Evolutionary conservation across 2,797 vertebrate species (phyloP).

Genomic region (Pangasius mekongensis): DNA sequence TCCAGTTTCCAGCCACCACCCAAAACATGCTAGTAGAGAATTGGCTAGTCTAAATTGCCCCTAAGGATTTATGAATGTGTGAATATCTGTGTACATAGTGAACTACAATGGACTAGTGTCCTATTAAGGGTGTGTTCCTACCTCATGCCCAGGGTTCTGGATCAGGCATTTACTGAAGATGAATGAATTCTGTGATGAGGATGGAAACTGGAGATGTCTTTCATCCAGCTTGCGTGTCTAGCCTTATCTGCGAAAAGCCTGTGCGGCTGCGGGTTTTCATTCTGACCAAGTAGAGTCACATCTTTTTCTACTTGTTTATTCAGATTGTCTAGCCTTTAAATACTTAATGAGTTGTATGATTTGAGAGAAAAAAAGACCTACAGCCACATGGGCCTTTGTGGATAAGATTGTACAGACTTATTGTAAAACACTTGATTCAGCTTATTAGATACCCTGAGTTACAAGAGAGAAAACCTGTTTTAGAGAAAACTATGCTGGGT

Average conservation of each 20-base stretch:
- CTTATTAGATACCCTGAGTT: too few species aligned
- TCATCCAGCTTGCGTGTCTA: not conserved
- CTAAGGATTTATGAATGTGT: not conserved
- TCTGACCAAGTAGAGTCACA: not conserved
- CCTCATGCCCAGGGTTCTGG: not conserved
- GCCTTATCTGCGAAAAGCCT: not conserved
- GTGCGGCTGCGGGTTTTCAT: not conserved
- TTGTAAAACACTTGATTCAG: not conserved
- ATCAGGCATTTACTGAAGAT: not conserved
- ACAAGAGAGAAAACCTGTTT: not conserved
- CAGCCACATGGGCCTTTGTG: not conserved
- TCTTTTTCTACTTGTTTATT: not conserved
- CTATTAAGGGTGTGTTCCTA: not conserved
- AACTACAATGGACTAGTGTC: not conserved
- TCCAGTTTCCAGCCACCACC: not conserved
- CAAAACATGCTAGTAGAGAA: not conserved
- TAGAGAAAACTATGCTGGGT: not conserved
- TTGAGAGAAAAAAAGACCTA: not conserved
- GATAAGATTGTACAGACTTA: not conserved
- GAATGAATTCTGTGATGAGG: not conserved
- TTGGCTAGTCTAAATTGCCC: not conserved
- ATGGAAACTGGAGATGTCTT: not conserved
- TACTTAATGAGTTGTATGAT: not conserved
- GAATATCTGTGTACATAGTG: not conserved
- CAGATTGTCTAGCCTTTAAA: not conserved